Percentiles rank a stretch among this genome's conserved stretches.
Evolutionary conservation across 2,113 vertebrate genomes (phyloP).

Genomic region (Dasyurus viverrinus): DNA sequence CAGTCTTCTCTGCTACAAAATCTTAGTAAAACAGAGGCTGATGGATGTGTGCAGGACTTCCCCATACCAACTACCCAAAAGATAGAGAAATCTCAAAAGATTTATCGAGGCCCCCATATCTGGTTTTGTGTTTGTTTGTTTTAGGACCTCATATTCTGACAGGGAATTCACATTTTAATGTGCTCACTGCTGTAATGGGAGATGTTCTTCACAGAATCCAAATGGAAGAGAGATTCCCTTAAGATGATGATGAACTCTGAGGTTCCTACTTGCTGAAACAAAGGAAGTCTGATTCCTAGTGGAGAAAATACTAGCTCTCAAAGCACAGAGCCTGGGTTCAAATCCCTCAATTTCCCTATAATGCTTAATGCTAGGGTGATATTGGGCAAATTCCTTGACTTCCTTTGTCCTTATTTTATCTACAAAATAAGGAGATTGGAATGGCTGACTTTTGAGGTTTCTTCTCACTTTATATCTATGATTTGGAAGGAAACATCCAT

Average conservation of each 20-base stretch:
- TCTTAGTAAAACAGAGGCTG: background rate
- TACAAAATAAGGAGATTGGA: background rate
- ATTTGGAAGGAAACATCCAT: background rate
- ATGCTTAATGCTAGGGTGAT: background rate
- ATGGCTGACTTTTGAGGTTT: background rate
- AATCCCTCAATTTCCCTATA: background rate
- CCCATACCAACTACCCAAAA: background rate
- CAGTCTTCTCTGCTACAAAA: background rate
- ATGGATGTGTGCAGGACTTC: background rate
- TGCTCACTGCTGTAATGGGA: no score
- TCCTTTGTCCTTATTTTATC: background rate
- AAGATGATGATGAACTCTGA: no score
- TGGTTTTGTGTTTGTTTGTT: no score
- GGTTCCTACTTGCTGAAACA: background rate
- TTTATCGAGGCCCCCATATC: background rate
- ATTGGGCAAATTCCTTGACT: background rate
- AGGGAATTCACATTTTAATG: no score
- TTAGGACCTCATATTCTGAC: no score
- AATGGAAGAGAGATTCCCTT: no score
- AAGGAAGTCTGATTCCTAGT: background rate
- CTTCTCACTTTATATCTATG: background rate
- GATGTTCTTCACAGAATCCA: no score
- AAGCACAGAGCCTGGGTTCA: background rate
- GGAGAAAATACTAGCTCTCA: background rate
- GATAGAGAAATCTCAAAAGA: no score